These are phyloP conservation scores for Coregonus suidteri DNA, from an alignment of 2,797 vertebrate genomes.

Conservation along the genomic window DNA sequence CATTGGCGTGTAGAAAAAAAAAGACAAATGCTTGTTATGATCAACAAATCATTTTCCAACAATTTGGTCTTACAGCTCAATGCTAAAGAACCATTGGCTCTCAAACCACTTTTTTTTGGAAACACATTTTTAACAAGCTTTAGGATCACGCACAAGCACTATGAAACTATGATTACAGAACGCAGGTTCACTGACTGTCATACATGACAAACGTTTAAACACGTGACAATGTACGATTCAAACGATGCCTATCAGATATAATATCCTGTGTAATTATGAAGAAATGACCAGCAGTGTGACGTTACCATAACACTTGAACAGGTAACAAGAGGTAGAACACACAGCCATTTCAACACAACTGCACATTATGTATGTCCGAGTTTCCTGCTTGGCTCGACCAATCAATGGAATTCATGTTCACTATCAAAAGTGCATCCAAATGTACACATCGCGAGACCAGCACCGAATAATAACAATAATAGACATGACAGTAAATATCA, in stretches of 20 bases:
- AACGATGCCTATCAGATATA: conserved; percentile 55
- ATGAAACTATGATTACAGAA: conserved; percentile 43
- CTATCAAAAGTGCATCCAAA: conserved; percentile 80
- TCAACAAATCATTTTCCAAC: conserved; percentile 21
- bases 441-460: conserved; percentile 77
- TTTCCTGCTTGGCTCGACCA: conserved; percentile 34
- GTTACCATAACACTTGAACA: conserved; percentile 83
- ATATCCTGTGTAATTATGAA: conserved; percentile 76
- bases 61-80: conserved; percentile 52
- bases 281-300: conserved; percentile 82
- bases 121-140: conserved; percentile 39
- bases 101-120: conserved; percentile 30
- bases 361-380: conserved; percentile 62
- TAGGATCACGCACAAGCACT: conserved; percentile 18
- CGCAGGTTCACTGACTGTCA: conserved; percentile 37
- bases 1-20: conserved; percentile 60
- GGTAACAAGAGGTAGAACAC: conserved; percentile 87
- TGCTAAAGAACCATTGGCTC: conserved; percentile 32
- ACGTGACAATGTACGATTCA: conserved; percentile 48
- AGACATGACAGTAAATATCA: conserved; percentile 79
- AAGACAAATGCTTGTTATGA: conserved; percentile 43
- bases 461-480: conserved; percentile 72
- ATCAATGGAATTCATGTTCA: conserved; percentile 52
- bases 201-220: conserved; percentile 39
- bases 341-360: conserved; percentile 81